phyloP scores from a whole-genome alignment of 1,140 invertebrate genomes.

The Muscidifurax raptorellus region DNA sequence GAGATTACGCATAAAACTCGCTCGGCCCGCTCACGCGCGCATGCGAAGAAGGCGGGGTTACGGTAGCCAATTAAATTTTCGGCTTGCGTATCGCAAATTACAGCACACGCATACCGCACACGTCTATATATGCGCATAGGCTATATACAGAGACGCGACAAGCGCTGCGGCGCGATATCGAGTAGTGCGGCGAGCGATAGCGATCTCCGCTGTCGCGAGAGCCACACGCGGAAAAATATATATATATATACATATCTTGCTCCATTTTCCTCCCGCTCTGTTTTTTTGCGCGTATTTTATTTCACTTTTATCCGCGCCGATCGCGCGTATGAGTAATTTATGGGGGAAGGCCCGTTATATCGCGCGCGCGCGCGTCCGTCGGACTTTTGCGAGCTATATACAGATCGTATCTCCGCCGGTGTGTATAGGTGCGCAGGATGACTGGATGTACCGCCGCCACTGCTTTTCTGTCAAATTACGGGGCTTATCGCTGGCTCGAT shows the following conservation, averaged over 20 bases:
- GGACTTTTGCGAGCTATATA: neutral
- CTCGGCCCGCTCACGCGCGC: too few species aligned
- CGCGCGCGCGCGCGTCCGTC: neutral
- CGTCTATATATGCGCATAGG: neutral
- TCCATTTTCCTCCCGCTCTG: neutral
- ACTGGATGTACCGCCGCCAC: neutral
- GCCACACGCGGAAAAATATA: neutral
- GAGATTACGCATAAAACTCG: slow-evolving; percentile 57
- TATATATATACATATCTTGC: neutral
- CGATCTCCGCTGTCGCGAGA: neutral
- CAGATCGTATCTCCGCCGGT: slow-evolving; percentile 12
- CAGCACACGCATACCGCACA: neutral
- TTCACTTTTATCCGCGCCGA: neutral
- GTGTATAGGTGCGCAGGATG: neutral
- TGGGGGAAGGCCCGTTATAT: neutral
- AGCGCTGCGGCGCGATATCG: slow-evolving; percentile 6
- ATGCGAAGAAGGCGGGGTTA: neutral
- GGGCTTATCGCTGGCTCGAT: slow-evolving; percentile 32
- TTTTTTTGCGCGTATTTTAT: slow-evolving; percentile 19
- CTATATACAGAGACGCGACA: neutral
- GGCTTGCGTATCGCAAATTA: slow-evolving; percentile 2
- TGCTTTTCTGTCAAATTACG: slow-evolving; percentile 48
- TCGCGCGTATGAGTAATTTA: slow-evolving; percentile 37
- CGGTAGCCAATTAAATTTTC: slow-evolving; percentile 62
- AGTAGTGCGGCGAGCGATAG: neutral